A percentile compares a stretch with the other conserved stretches of the same genome.
phyloP scores from a whole-genome alignment of 2,888 invertebrate genomes.

The Penaeus monodon region DNA sequence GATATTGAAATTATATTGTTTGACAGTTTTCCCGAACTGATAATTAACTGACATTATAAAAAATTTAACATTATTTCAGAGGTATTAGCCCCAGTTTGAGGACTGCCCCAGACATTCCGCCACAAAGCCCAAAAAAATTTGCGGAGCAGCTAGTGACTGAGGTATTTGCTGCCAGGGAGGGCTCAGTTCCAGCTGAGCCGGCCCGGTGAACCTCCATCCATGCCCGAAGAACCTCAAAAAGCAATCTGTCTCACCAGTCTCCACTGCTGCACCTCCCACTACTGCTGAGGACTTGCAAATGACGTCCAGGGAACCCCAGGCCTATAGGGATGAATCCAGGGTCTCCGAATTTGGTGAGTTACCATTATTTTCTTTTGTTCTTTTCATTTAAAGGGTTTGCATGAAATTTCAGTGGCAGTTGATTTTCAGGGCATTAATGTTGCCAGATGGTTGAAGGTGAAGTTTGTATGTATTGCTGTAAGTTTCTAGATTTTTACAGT shows the following conservation, averaged over 20 bases:
- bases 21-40: too few relatives aligned
- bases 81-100: conserved; percentile 76
- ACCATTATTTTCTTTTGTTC: neutral
- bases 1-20: too few relatives aligned
- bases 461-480: too few relatives aligned
- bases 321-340: conserved; percentile 80
- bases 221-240: conserved; percentile 52
- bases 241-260: conserved; percentile 35
- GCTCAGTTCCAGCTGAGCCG: conserved; percentile 55
- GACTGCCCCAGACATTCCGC: conserved; percentile 79
- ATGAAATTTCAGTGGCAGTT: too few relatives aligned
- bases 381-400: neutral
- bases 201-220: conserved; percentile 57
- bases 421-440: too few relatives aligned
- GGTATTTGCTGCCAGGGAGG: conserved; percentile 68
- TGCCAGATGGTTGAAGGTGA: too few relatives aligned
- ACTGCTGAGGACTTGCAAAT: conserved; percentile 26
- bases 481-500: too few relatives aligned
- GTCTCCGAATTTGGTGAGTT: conserved; percentile 80
- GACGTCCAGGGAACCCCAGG: conserved; percentile 76
- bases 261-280: conserved; percentile 24
- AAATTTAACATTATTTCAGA: conserved; percentile 68
- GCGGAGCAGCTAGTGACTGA: conserved; percentile 78
- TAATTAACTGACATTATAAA: too few relatives aligned
- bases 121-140: conserved; percentile 79